These are phyloP conservation scores for Helicolenus hilgendorfi DNA, from an alignment of 2,797 vertebrate species.

Conservation along the genomic window DNA sequence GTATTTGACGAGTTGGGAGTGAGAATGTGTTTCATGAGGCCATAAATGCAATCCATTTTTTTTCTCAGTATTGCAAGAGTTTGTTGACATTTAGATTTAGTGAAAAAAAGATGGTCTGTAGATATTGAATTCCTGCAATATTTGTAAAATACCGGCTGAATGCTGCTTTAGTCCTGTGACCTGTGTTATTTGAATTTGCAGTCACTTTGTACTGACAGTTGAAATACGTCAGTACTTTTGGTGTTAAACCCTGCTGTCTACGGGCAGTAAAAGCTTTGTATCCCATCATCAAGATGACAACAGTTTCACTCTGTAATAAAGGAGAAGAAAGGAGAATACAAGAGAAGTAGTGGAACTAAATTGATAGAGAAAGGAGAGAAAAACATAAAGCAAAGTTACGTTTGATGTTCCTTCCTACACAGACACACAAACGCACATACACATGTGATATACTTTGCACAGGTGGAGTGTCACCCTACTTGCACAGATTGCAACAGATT, in stretches of 20 bases:
- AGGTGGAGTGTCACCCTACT: conserved; percentile 79
- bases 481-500: conserved; percentile 85
- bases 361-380: neutral
- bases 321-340: neutral
- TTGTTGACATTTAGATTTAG: neutral
- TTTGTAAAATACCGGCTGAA: neutral
- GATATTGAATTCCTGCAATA: neutral
- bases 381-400: neutral
- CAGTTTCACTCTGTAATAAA: conserved; percentile 37
- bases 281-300: conserved; percentile 25
- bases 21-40: neutral
- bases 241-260: conserved; percentile 17
- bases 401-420: conserved; percentile 61
- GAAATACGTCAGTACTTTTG: neutral
- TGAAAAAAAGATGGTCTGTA: neutral
- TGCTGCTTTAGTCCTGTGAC: neutral
- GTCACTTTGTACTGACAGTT: neutral
- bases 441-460: conserved; percentile 28
- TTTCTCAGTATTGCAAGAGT: neutral
- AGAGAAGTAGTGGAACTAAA: neutral
- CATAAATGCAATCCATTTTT: neutral
- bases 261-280: conserved; percentile 39
- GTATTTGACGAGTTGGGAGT: neutral
- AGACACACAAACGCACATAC: conserved; percentile 14
- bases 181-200: neutral